phyloP scores from a whole-genome alignment of 2,113 vertebrate species.

The Oreochromis tanganicae region DNA sequence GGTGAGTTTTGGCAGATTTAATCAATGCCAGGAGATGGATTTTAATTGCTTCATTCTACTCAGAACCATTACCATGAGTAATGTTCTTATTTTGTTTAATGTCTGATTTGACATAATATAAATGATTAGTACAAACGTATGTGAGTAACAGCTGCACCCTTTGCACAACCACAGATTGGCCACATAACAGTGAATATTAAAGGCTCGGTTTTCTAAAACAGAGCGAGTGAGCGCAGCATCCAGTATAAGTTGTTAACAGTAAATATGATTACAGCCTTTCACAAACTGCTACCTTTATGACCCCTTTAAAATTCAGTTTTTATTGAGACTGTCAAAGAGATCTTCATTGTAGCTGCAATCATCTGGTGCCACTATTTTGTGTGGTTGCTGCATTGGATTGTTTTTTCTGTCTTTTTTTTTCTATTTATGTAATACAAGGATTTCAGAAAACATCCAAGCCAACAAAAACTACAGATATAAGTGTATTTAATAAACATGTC shows the following conservation, averaged over 20 bases:
- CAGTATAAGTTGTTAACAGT: not conserved
- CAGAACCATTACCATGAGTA: not conserved
- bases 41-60: not conserved
- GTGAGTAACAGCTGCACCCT: not conserved
- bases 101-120: not conserved
- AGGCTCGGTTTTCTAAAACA: not conserved
- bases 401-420: not conserved
- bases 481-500: not conserved
- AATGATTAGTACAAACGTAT: not conserved
- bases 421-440: not conserved
- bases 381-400: not conserved
- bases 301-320: not conserved
- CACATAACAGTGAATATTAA: conserved; percentile 23
- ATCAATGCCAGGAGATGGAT: not conserved
- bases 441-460: not conserved
- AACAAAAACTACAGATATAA: not conserved
- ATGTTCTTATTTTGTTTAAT: not conserved
- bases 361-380: not conserved
- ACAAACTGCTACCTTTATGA: not conserved
- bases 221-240: not conserved
- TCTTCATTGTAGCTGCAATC: not conserved
- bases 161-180: not conserved
- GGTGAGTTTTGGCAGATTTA: not conserved
- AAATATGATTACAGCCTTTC: not conserved
- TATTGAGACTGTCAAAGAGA: not conserved